Percentiles rank a stretch among this genome's conserved stretches.
These are phyloP conservation scores for Trachurus trachurus DNA, from an alignment of 2,797 vertebrate genomes.

Conservation along the genomic window DNA sequence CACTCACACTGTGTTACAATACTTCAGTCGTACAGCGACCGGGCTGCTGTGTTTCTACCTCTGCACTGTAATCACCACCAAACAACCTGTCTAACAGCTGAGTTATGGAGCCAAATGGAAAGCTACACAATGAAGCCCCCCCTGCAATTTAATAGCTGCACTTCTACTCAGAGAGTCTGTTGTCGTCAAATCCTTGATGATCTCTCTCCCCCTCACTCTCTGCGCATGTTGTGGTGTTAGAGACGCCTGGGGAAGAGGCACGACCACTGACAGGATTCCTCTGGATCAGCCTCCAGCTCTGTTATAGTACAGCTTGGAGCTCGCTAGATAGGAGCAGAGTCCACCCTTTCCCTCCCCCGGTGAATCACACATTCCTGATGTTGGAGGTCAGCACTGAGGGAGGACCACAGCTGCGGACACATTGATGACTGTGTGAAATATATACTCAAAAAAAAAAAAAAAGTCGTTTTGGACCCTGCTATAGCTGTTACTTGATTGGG, in stretches of 20 bases:
- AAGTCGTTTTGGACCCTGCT: too few relatives aligned
- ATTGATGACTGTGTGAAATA: conserved; percentile 56
- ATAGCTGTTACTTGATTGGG: conserved; percentile 34
- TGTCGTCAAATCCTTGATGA: conserved; percentile 46
- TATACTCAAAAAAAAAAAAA: conserved; percentile 8
- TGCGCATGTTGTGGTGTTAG: conserved; percentile 33
- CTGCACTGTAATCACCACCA: conserved; percentile 27
- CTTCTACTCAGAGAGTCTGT: conserved; percentile 31
- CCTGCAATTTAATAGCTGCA: conserved; percentile 30
- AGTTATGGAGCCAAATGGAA: conserved; percentile 28
- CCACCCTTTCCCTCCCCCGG: conserved; percentile 39
- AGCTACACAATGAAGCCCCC: conserved; percentile 29
- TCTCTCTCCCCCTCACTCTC: conserved; percentile 32
- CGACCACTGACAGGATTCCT: conserved; percentile 40
- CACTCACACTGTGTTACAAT: background rate
- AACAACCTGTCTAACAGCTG: conserved; percentile 22
- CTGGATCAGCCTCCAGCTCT: conserved; percentile 34
- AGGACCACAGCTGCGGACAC: conserved; percentile 43
- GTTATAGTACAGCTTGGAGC: conserved; percentile 45
- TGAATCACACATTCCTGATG: conserved; percentile 75
- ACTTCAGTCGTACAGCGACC: background rate
- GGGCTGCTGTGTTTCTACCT: conserved; percentile 1
- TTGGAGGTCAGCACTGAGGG: conserved; percentile 55
- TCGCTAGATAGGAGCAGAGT: conserved; percentile 46
- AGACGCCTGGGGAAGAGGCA: conserved; percentile 35